Conservation (phyloP, 2,888 invertebrate species). For the Phalera bucephala region DNA sequence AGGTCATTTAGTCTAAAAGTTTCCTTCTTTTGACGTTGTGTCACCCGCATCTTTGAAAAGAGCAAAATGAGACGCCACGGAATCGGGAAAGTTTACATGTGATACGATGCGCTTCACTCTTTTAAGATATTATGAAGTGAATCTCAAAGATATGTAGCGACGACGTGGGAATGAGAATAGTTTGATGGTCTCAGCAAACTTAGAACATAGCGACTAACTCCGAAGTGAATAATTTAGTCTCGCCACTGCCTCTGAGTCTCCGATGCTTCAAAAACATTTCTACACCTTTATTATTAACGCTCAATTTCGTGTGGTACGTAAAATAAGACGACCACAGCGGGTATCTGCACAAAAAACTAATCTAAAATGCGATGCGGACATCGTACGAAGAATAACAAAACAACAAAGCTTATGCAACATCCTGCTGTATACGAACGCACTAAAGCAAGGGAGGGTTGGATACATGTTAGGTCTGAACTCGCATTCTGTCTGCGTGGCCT, state of each 20-base stretch:
- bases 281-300: conserved; percentile 45
- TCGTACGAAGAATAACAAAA: conserved; percentile 72
- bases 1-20: conserved; percentile 67
- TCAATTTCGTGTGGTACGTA: conserved; percentile 49
- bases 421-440: conserved; percentile 64
- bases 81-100: conserved; percentile 57
- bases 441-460: conserved; percentile 62
- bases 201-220: conserved; percentile 42
- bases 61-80: conserved; percentile 46
- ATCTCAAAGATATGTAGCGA: conserved; percentile 44
- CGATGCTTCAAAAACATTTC: conserved; percentile 32
- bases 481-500: conserved; percentile 69
- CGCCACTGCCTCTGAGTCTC: conserved; percentile 13
- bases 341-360: conserved; percentile 70
- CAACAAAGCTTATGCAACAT: conserved; percentile 81
- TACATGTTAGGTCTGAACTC: conserved; percentile 62
- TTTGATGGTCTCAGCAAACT: conserved; percentile 58
- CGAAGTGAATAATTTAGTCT: conserved; percentile 35
- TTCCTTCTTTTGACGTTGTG: conserved; percentile 50
- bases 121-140: conserved; percentile 43
- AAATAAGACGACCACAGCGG: conserved; percentile 46
- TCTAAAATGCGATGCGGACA: conserved; percentile 72
- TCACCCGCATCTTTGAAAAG: conserved; percentile 37
- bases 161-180: conserved; percentile 57
- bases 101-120: conserved; percentile 61